A percentile compares a stretch with the other conserved stretches of the same genome.
Evolutionary conservation across 1,140 invertebrate genomes (phyloP).

Genomic region (Cotesia vestalis): DNA sequence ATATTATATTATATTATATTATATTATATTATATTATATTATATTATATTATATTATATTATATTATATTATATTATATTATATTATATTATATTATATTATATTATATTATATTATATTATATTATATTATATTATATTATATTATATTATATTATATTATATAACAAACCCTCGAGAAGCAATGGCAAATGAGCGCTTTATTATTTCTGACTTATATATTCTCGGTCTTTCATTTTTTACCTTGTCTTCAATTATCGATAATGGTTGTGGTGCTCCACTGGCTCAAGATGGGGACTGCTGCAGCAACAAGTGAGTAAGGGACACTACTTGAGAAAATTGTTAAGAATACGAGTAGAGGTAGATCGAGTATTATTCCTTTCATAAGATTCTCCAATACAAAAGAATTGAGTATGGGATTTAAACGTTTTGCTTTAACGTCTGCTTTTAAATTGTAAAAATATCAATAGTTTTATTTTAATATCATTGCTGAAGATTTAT

Average conservation of each 20-base stretch:
- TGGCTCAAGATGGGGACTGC: slow-evolving; percentile 1
- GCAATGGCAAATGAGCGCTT: background rate
- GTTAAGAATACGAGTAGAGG: background rate
- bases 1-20: no score
- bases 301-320: slow-evolving; percentile 30
- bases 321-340: slow-evolving; percentile 15
- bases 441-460: background rate
- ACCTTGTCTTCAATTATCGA: slow-evolving; percentile 30
- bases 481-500: no score
- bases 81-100: no score
- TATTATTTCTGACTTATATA: background rate
- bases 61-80: no score
- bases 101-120: no score
- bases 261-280: slow-evolving; percentile 1
- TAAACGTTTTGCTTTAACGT: background rate
- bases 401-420: background rate
- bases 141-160: no score
- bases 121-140: no score
- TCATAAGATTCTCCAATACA: background rate
- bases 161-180: background rate
- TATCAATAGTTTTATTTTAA: no score
- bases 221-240: background rate
- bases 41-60: no score
- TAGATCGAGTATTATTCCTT: slow-evolving; percentile 5
- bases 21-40: no score